Percentiles rank a stretch among this genome's conserved stretches.
These are phyloP conservation scores for Tanaodytes sp. DNA, from an alignment of 2,888 invertebrate genomes.

Conservation along the genomic window DNA sequence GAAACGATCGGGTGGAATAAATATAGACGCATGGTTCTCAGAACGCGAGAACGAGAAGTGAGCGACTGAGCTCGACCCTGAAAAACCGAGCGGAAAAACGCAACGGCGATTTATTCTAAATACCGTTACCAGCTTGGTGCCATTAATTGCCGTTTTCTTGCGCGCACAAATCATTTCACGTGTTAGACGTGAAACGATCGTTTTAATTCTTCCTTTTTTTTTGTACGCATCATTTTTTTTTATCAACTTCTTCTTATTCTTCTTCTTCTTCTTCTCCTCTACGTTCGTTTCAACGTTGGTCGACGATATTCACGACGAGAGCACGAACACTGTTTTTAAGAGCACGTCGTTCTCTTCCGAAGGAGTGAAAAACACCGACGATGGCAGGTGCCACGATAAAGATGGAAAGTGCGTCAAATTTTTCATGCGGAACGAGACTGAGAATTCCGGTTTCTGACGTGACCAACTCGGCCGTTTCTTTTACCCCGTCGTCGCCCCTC, in stretches of 20 bases:
- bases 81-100: slow-evolving; percentile 27
- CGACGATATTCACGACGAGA: slow-evolving; percentile 27
- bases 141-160: slow-evolving; percentile 28
- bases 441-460: slow-evolving; percentile 53
- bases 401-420: slow-evolving; percentile 47
- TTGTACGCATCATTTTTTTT: no score
- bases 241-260: neutral
- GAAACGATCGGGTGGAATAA: slow-evolving; percentile 12
- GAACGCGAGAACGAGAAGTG: no score
- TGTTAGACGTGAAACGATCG: slow-evolving; percentile 11
- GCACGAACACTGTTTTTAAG: slow-evolving; percentile 13
- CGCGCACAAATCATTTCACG: neutral
- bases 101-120: slow-evolving; percentile 13
- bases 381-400: slow-evolving; percentile 42
- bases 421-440: slow-evolving; percentile 37
- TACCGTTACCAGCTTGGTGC: slow-evolving; percentile 18
- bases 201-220: slow-evolving; percentile 1
- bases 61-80: no score
- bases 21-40: no score
- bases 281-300: slow-evolving; percentile 2
- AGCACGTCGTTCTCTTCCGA: neutral
- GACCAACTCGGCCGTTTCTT: slow-evolving; percentile 16
- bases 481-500: slow-evolving; percentile 3
- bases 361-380: slow-evolving; percentile 31
- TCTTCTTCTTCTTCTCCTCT: neutral